These are phyloP conservation scores for Caenorhabditis doughertyi DNA, from an alignment of 2,888 invertebrate species.

Conservation along the genomic window DNA sequence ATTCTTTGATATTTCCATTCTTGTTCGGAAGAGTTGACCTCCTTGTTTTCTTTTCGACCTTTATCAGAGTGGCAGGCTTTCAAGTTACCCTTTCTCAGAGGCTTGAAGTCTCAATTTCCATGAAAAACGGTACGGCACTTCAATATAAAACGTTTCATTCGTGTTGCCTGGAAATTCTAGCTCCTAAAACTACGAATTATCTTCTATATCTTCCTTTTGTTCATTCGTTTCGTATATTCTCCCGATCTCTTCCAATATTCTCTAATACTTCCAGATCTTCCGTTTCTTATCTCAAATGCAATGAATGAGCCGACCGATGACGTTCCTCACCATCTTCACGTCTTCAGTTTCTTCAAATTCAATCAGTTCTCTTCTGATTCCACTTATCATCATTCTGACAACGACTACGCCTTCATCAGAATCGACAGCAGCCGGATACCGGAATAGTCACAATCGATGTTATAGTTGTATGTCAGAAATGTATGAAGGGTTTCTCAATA, in stretches of 20 bases:
- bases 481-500: slow-evolving; percentile 77
- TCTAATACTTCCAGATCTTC: slow-evolving; percentile 9
- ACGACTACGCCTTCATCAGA: not conserved
- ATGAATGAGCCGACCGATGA: slow-evolving; percentile 50
- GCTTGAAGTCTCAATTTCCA: too few species aligned
- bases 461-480: slow-evolving; percentile 80
- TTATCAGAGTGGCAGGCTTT: too few species aligned
- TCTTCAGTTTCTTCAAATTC: not conserved
- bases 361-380: not conserved
- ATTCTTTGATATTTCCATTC: too few species aligned
- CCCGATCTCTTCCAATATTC: not conserved
- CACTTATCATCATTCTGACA: slow-evolving; percentile 2
- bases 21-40: too few species aligned
- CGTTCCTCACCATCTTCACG: slow-evolving; percentile 3
- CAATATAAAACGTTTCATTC: too few species aligned
- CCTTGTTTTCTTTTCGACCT: too few species aligned
- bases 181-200: not conserved
- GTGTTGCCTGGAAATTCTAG: too few species aligned
- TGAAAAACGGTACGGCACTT: too few species aligned
- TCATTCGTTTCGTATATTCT: not conserved
- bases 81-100: too few species aligned
- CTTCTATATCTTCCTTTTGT: not conserved
- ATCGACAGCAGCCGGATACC: slow-evolving; percentile 27
- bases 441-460: slow-evolving; percentile 74
- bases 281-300: slow-evolving; percentile 31